These are phyloP conservation scores for Halocaridina rubra DNA, from an alignment of 2,888 invertebrate species.

Conservation along the genomic window DNA sequence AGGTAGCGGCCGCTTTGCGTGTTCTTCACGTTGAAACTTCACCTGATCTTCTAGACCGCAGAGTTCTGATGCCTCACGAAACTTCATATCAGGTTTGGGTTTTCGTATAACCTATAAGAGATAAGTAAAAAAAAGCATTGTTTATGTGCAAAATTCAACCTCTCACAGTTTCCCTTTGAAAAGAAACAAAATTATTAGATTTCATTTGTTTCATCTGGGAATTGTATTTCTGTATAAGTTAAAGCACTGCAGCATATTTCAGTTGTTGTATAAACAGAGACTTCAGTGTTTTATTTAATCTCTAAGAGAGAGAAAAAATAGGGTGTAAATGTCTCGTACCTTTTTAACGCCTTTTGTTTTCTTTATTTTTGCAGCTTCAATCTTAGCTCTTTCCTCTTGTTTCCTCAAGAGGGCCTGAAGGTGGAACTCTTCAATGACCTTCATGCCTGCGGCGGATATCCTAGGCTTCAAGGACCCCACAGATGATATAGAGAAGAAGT, in stretches of 20 bases:
- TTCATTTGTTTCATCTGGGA: too few relatives aligned
- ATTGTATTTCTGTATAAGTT: too few relatives aligned
- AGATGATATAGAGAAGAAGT: not conserved
- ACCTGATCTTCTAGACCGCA: constrained; percentile 53
- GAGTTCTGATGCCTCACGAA: constrained; percentile 41
- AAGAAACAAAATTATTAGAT: too few relatives aligned
- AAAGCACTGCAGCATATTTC: too few relatives aligned
- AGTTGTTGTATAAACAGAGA: too few relatives aligned
- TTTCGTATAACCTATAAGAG: constrained; percentile 3
- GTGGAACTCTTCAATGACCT: constrained; percentile 52
- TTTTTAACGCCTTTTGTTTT: not conserved
- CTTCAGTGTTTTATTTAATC: too few relatives aligned
- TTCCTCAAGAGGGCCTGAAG: constrained; percentile 52
- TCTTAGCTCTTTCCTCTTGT: constrained; percentile 33
- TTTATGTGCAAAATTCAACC: too few relatives aligned
- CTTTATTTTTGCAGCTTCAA: constrained; percentile 8
- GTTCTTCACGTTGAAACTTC: not conserved
- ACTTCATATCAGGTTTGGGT: not conserved
- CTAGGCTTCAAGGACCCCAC: not conserved
- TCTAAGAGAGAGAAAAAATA: too few relatives aligned
- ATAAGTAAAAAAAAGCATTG: too few relatives aligned
- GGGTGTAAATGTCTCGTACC: not conserved
- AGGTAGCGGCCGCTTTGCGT: not conserved
- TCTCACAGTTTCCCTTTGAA: too few relatives aligned
- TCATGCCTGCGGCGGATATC: constrained; percentile 56